Base-by-base conservation (phyloP, 1,140 invertebrate genomes). In the Tachypleus tridentatus region DNA sequence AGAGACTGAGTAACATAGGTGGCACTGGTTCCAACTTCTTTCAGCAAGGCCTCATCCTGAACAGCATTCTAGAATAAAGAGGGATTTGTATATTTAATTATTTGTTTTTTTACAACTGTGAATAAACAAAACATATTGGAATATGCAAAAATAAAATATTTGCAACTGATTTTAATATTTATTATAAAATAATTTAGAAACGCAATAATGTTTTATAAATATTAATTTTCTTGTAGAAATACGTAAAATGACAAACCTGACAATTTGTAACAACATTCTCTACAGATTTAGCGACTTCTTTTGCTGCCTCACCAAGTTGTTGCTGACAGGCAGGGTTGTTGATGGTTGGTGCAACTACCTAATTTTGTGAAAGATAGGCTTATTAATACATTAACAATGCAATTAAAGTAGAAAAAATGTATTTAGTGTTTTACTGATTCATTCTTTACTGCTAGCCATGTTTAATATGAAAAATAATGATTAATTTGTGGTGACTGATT, bases 301-400 rank as follows among this genome's bases (percentile, higher is more conserved):
- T 83, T 0, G 94, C 89, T 0, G 97, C 94, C 58, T 87, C 88
- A 62, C 91, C 88, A 61, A 99, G 75, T 76, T 98, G 95, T 67
- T 93, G 88, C 73, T 97, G 91, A 74, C 96, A 99, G 1, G 88
- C 88, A 1, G 91, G 87, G 71, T 89, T 93, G 61, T 90, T 85
- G 5, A 98, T 84, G 3, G 82, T 85, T 11, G 84, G 82, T 4
- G 83, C 81, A 10, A 84, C 82, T 58, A 84, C 87, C 56, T 57
- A 8, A 11, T 3, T 57, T 29, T 29, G 29, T 29, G 29, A 29
- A 29, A 29, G 29, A 29, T 29, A 29, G 29, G 29, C 0, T 29
- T 29, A 29, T 29, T 29, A 0, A 29, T 29, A 29, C 29, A 29
- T 29, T 2, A 29, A 29, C 29, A 29, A 2, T 29, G 29, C 29